These are phyloP conservation scores for Dryoscopus gambensis DNA, from an alignment of 2,113 vertebrate genomes.

Conservation along the genomic window DNA sequence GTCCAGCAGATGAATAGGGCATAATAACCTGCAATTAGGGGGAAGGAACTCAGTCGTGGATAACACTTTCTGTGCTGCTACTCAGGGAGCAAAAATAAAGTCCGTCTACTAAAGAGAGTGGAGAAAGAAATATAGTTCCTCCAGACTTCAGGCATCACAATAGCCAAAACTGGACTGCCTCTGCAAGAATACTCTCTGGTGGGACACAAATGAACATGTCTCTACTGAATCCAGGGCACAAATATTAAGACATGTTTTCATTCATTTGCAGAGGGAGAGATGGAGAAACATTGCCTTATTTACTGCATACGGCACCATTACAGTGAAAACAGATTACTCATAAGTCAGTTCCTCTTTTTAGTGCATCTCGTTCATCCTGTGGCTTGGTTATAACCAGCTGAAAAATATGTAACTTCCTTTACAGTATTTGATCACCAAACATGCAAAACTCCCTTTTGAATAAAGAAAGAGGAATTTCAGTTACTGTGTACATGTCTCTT, in stretches of 20 bases:
- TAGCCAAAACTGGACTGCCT: background rate
- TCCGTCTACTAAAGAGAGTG: background rate
- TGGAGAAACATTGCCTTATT: background rate
- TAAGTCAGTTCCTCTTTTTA: background rate
- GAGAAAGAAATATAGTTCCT: background rate
- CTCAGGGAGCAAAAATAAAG: conserved; percentile 27
- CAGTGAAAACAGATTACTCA: background rate
- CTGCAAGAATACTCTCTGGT: background rate
- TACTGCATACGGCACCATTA: rapidly evolving
- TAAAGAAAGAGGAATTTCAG: background rate
- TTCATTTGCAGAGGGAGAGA: background rate
- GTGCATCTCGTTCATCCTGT: background rate
- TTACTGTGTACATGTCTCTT: background rate
- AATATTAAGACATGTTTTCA: background rate
- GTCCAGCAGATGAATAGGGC: background rate
- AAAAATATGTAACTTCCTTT: background rate
- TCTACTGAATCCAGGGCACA: background rate
- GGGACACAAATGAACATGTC: background rate
- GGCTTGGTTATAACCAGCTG: background rate
- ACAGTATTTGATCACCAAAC: background rate
- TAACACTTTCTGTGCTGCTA: background rate
- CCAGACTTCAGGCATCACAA: background rate
- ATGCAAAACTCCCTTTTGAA: background rate
- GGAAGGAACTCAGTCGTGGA: background rate
- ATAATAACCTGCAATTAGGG: background rate